Evolutionary conservation across 2,797 vertebrate genomes (phyloP).

Genomic region (Lepus oiostolus): DNA sequence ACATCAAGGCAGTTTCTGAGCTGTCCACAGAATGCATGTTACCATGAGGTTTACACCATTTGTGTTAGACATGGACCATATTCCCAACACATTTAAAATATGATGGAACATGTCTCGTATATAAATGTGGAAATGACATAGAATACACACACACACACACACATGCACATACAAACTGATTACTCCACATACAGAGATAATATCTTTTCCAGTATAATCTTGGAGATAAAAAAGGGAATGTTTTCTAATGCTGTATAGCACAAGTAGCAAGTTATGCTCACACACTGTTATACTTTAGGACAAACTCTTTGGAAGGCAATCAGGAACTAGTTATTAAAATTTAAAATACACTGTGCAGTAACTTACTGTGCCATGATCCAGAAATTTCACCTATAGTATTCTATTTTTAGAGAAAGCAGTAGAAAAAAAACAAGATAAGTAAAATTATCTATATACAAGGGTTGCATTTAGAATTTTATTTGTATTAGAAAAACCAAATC

Average conservation of each 20-base stretch:
- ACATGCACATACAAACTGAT: not conserved
- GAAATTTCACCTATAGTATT: not conserved
- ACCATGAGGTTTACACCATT: slow-evolving; percentile 9
- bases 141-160: not conserved
- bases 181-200: not conserved
- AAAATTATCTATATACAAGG: not conserved
- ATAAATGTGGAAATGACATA: not conserved
- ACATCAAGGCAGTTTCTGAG: slow-evolving; percentile 41
- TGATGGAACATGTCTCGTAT: not conserved
- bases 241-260: not conserved
- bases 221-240: not conserved
- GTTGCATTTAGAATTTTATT: not conserved
- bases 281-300: not conserved
- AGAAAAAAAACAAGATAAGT: not conserved
- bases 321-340: slow-evolving; percentile 39
- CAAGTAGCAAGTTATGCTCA: not conserved
- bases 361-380: not conserved
- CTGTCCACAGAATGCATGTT: slow-evolving; percentile 40
- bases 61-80: slow-evolving; percentile 10
- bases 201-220: not conserved
- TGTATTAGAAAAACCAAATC: not conserved
- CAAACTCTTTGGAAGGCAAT: not conserved
- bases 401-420: not conserved
- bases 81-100: slow-evolving; percentile 23
- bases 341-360: not conserved